Conservation (phyloP, 2,797 vertebrate genomes). For the Silurus lanzhouensis region DNA sequence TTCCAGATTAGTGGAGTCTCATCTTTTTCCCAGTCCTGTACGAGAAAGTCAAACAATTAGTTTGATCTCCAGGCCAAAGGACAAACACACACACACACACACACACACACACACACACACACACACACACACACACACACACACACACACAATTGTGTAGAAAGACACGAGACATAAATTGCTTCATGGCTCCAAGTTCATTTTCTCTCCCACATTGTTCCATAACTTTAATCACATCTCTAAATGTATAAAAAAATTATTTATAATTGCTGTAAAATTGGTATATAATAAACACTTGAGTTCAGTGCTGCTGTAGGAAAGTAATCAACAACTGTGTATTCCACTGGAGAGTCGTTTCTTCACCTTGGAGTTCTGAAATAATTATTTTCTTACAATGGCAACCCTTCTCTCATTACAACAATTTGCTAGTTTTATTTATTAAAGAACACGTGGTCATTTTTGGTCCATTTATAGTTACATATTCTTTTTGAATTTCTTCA, state of each 20-base stretch:
- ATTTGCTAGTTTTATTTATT: neutral
- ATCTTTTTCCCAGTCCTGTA: constrained; percentile 25
- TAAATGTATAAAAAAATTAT: neutral
- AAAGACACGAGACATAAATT: neutral
- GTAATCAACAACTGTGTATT: neutral
- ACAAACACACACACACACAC: constrained; percentile 28
- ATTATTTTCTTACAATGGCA: neutral
- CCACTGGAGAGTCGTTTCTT: neutral
- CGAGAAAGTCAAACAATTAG: constrained; percentile 47
- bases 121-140: too few species aligned
- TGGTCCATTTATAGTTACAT: neutral
- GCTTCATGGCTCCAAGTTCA: neutral
- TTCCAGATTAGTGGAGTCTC: constrained; percentile 58
- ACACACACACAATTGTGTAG: neutral
- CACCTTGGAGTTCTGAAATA: neutral
- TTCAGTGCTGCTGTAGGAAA: neutral
- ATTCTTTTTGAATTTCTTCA: too few species aligned
- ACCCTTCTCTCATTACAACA: neutral
- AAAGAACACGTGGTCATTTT: neutral
- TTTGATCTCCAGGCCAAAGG: constrained; percentile 47
- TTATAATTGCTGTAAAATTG: neutral
- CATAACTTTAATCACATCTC: neutral
- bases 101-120: too few species aligned
- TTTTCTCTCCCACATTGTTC: too few species aligned
- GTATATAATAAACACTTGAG: neutral